Evolutionary conservation across 53 echinoderm and acorn worm genomes (phyloP), one percentile per base, ranked within the genome.

Genomic region (Antedon mediterranea): DNA sequence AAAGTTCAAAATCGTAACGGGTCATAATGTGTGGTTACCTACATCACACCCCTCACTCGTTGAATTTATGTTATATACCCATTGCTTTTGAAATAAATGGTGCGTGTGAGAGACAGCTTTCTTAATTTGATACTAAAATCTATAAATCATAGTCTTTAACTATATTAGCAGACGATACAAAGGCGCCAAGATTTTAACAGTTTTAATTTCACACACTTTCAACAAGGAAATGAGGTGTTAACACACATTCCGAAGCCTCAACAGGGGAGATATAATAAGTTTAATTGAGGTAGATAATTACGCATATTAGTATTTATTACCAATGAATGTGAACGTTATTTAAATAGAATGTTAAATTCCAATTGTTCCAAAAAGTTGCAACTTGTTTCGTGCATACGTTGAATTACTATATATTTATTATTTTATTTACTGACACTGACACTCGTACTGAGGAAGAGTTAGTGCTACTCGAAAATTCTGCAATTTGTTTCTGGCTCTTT

Each of bases 221-320:
- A 57, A 57, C 57, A 57, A 57, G 57, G 57, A 57, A 57, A 57
- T 57, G 57, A 57, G 57, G 57, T 57, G 57, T 57, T 57, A 57
- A 57, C 57, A 57, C 57, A 57, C 57, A 57, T 57, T 57, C 57
- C 57, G 23, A 26, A 57, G 23, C 57, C 23, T 57, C 20, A 57
- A 23, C 57, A 57, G 23, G 57, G 57, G 23, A 23, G 23, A 57
- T 57, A 57, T 57, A 57, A n/a, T 15, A 57, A 57, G 57, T 57
- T 57, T 57, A 57, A 57, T 57, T 57, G 23, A 57, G 11, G 11
- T 57, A 57, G 57, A 11, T 23, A 13, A 57, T 57, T 26, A 57
- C 20, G 23, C 23, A 57, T 7, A 57, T 18, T 23, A 57, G 23
- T 18, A 57, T 23, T 3, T 57, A 8, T 57, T 57, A 18, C 9